Percentiles rank a stretch among this genome's conserved stretches.
Conservation (phyloP, 2,888 invertebrate species). For the Stomorhina lunata region DNA sequence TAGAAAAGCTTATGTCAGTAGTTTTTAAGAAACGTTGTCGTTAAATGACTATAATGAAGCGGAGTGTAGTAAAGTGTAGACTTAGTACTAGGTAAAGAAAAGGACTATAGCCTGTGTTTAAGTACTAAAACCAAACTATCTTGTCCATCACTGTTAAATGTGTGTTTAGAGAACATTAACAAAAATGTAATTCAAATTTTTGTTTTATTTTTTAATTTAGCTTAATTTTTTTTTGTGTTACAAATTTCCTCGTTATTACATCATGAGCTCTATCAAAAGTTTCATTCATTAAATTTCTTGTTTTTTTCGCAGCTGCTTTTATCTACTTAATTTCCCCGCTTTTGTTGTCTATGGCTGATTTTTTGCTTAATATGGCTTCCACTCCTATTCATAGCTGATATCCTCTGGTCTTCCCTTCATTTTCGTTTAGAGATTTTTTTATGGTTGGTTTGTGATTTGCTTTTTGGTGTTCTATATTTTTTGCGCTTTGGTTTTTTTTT, state of each 20-base stretch:
- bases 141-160: too few species aligned
- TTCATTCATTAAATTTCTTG: constrained; percentile 1
- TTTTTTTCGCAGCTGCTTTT: neutral
- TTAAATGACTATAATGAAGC: too few species aligned
- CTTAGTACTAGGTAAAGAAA: too few species aligned
- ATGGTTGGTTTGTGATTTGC: neutral
- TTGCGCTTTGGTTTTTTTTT: neutral
- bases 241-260: neutral
- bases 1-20: too few species aligned
- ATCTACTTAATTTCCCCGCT: too few species aligned
- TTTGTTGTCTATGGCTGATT: neutral
- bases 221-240: neutral
- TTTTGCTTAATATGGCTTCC: neutral
- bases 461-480: neutral
- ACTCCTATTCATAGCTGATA: neutral
- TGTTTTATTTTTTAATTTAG: neutral
- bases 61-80: too few species aligned
- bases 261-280: neutral
- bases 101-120: too few species aligned
- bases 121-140: too few species aligned
- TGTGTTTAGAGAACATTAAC: constrained; percentile 30
- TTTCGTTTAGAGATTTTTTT: neutral
- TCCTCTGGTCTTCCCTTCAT: neutral
- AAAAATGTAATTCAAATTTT: constrained; percentile 33
- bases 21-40: too few species aligned